A percentile compares a stretch with the other conserved stretches of the same genome.
phyloP scores from a whole-genome alignment of 2,888 invertebrate species.

The Phragmatobia fuliginosa region DNA sequence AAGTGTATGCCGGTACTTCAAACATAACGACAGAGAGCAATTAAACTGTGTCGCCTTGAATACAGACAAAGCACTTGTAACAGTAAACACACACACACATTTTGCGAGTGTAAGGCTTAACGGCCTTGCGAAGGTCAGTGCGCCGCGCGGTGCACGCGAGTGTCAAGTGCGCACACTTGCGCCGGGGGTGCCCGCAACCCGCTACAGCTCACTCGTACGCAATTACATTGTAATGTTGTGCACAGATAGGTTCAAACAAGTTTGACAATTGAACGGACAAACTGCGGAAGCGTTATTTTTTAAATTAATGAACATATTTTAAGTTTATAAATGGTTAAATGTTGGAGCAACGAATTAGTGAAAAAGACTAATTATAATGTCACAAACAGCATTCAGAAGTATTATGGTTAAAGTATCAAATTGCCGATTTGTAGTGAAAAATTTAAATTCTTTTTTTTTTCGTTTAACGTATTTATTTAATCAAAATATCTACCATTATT shows the following conservation, averaged over 20 bases:
- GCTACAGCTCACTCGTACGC: not conserved
- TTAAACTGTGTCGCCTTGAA: not conserved
- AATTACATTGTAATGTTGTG: not conserved
- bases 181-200: not conserved
- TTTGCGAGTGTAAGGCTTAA: not conserved
- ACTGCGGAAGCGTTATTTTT: too few species aligned
- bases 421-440: too few species aligned
- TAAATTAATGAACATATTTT: too few species aligned
- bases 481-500: too few species aligned
- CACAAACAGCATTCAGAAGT: too few species aligned
- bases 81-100: not conserved
- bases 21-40: not conserved
- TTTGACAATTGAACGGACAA: not conserved
- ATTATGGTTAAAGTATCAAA: too few species aligned
- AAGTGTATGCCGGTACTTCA: too few species aligned
- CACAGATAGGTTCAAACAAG: not conserved
- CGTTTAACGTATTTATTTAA: too few species aligned
- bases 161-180: not conserved
- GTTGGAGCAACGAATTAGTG: too few species aligned
- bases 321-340: too few species aligned
- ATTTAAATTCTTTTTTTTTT: too few species aligned
- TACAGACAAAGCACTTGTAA: not conserved
- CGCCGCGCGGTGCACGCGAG: not conserved
- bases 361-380: too few species aligned
- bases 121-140: constrained; percentile 9